Conservation (phyloP, 2,797 vertebrate species). For the Sebastes oblongus region DNA sequence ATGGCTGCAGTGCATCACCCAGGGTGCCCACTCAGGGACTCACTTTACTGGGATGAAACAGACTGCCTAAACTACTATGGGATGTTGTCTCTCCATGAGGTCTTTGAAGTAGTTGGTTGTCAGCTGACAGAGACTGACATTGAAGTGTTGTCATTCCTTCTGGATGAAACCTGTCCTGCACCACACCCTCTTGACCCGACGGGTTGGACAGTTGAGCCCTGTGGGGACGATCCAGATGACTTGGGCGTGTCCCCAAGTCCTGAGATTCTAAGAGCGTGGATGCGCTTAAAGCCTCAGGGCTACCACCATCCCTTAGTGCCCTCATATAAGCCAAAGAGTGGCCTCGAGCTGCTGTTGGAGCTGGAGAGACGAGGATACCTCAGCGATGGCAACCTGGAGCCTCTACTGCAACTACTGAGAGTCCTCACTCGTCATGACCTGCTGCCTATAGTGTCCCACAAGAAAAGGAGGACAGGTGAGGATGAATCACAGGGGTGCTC, state of each 20-base stretch:
- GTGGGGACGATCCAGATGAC: slow-evolving; percentile 51
- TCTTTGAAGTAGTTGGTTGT: slow-evolving; percentile 90
- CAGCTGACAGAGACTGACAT: slow-evolving; percentile 89
- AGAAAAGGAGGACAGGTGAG: slow-evolving; percentile 88
- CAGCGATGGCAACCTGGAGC: slow-evolving; percentile 86
- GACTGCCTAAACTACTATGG: slow-evolving; percentile 90
- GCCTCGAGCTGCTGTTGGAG: slow-evolving; percentile 87
- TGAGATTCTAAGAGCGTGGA: slow-evolving; percentile 80
- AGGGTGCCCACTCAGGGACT: slow-evolving; percentile 63
- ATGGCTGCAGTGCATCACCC: slow-evolving; percentile 73
- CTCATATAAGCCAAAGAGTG: slow-evolving; percentile 80
- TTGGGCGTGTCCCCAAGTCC: slow-evolving; percentile 58
- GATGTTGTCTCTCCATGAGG: slow-evolving; percentile 89
- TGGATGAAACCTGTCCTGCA: slow-evolving; percentile 83
- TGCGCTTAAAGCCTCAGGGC: slow-evolving; percentile 50
- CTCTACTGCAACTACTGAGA: slow-evolving; percentile 87
- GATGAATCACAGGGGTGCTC: background rate
- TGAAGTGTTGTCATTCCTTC: slow-evolving; percentile 88
- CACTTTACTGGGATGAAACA: slow-evolving; percentile 88
- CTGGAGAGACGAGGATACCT: slow-evolving; percentile 87
- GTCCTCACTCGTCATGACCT: slow-evolving; percentile 91
- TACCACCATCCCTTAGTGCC: slow-evolving; percentile 38
- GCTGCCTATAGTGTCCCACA: slow-evolving; percentile 86
- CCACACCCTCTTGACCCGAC: slow-evolving; percentile 83
- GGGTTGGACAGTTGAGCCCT: slow-evolving; percentile 77